These are phyloP conservation scores for Pyrrhosoma nymphula DNA, from an alignment of 2,888 invertebrate genomes.

Conservation along the genomic window DNA sequence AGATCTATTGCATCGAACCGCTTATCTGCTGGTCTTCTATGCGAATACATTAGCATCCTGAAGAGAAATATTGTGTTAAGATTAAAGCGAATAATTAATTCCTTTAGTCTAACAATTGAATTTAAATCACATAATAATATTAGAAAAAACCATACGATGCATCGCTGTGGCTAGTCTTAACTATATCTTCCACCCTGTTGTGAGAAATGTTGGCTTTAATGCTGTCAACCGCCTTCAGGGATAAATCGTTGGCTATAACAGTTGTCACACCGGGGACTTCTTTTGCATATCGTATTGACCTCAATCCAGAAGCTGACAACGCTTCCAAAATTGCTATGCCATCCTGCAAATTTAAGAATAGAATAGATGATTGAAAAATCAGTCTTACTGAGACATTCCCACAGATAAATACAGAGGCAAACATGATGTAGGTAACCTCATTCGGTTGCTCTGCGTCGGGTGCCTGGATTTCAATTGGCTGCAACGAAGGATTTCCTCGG, in stretches of 20 bases:
- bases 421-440: constrained; percentile 63
- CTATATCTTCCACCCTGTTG: constrained; percentile 87
- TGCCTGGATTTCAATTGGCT: neutral
- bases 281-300: constrained; percentile 97
- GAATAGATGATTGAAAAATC: no score
- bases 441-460: constrained; percentile 56
- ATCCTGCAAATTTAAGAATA: constrained; percentile 75
- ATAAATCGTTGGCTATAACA: constrained; percentile 96
- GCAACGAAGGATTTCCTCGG: constrained; percentile 71
- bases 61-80: constrained; percentile 73
- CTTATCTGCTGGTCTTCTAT: constrained; percentile 81
- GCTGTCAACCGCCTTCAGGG: constrained; percentile 89
- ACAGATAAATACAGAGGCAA: neutral
- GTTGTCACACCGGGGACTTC: constrained; percentile 91
- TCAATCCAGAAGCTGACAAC: constrained; percentile 95
- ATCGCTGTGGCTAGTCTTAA: constrained; percentile 90
- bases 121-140: neutral
- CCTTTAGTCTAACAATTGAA: neutral
- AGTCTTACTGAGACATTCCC: no score
- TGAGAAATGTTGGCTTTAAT: constrained; percentile 89
- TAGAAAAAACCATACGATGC: constrained; percentile 88
- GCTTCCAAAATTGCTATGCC: constrained; percentile 92
- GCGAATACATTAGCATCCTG: constrained; percentile 92
- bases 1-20: constrained; percentile 95
- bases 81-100: constrained; percentile 29